These are phyloP conservation scores for Pseudotriccus pelzelni DNA, from an alignment of 2,797 vertebrate species.

Conservation along the genomic window DNA sequence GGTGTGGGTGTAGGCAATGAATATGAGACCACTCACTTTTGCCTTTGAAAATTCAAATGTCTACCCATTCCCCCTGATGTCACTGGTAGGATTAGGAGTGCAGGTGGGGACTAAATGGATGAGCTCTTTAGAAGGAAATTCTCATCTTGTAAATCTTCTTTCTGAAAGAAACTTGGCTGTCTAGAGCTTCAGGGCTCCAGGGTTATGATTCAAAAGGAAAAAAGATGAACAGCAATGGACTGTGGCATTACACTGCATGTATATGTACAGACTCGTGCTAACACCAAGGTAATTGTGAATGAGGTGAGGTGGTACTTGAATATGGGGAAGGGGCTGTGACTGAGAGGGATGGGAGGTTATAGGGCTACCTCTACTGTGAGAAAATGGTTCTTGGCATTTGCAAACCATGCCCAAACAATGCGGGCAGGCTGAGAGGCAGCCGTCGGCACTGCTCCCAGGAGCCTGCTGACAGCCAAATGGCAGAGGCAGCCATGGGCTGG, in stretches of 20 bases:
- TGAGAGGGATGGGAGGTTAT: neutral
- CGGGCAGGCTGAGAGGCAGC: neutral
- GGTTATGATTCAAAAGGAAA: neutral
- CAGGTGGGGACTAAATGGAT: neutral
- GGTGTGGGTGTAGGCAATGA: neutral
- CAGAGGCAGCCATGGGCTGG: neutral
- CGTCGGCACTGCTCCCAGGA: fast-evolving
- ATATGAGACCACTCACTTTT: neutral
- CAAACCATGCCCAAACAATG: neutral
- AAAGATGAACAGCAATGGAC: neutral
- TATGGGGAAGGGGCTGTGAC: neutral
- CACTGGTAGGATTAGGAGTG: constrained; percentile 3
- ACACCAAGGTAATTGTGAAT: fast-evolving
- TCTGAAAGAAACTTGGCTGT: constrained; percentile 33
- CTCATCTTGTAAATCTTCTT: constrained; percentile 40
- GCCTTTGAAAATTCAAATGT: neutral
- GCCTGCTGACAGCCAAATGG: neutral
- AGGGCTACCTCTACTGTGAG: neutral
- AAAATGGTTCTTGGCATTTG: neutral
- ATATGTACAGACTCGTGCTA: fast-evolving
- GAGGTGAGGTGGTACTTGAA: neutral
- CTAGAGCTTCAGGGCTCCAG: neutral
- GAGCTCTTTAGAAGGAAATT: constrained; percentile 16
- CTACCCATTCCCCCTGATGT: neutral
- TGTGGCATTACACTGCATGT: neutral